Evolutionary conservation across 2,888 invertebrate species (phyloP).

Genomic region (Zhuqinia jingwanae): DNA sequence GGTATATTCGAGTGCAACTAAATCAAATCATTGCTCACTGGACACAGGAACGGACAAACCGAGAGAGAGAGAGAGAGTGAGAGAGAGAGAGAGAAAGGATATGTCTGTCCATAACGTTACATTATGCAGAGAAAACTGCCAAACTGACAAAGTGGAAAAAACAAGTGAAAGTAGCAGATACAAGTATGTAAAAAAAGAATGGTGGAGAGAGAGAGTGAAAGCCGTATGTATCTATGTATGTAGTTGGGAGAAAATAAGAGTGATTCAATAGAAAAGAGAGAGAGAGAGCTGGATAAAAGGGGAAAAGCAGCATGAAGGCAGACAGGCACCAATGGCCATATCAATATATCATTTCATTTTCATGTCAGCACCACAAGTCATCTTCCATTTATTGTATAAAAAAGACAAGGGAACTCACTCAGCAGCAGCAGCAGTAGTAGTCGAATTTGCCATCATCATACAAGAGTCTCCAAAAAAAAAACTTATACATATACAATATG

Average conservation of each 20-base stretch:
- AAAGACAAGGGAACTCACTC: slow-evolving; percentile 60
- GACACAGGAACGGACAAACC: slow-evolving; percentile 56
- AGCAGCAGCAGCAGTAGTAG: background rate
- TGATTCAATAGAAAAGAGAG: slow-evolving; percentile 3
- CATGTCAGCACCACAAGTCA: slow-evolving; percentile 71
- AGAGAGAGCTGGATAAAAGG: background rate
- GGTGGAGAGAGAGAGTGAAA: background rate
- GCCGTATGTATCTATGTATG: no score
- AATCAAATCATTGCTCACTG: slow-evolving; percentile 64
- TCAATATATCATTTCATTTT: slow-evolving; percentile 72
- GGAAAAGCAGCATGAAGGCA: slow-evolving; percentile 53
- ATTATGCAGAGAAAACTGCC: slow-evolving; percentile 67
- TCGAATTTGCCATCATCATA: no score
- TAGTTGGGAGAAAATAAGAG: background rate
- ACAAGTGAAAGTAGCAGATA: slow-evolving; percentile 8
- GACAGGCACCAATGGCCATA: slow-evolving; percentile 61
- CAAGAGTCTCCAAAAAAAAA: no score
- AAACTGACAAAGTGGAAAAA: slow-evolving; percentile 55
- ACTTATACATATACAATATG: slow-evolving; percentile 18
- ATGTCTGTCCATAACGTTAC: slow-evolving; percentile 69
- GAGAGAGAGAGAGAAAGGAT: slow-evolving; percentile 25
- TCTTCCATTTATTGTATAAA: slow-evolving; percentile 58
- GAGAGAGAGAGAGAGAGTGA: no score
- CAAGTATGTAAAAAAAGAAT: no score
- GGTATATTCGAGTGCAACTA: slow-evolving; percentile 30